Evolutionary conservation across 2,888 invertebrate genomes (phyloP).

Genomic region (Syritta pipiens): DNA sequence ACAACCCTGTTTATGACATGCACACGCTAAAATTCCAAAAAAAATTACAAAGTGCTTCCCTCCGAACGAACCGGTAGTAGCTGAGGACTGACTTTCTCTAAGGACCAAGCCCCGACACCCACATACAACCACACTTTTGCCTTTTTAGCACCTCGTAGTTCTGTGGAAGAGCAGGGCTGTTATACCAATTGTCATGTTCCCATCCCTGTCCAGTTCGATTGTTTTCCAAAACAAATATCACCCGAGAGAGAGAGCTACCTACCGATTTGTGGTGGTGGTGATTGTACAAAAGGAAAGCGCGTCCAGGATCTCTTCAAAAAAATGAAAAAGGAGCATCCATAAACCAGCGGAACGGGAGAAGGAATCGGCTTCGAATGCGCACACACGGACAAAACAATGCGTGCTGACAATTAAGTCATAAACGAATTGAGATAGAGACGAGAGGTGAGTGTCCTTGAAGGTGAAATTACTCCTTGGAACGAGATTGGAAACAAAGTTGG

Average conservation of each 20-base stretch:
- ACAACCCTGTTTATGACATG: constrained; percentile 47
- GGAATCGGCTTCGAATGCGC: constrained; percentile 6
- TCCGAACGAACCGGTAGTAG: constrained; percentile 32
- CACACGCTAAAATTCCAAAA: constrained; percentile 58
- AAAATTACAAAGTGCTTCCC: too few species aligned
- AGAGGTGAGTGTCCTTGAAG: constrained; percentile 46
- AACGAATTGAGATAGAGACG: constrained; percentile 44
- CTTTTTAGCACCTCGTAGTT: constrained; percentile 62
- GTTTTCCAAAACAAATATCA: constrained; percentile 63
- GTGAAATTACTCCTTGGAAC: constrained; percentile 26
- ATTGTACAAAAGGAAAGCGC: constrained; percentile 19
- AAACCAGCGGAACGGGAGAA: constrained; percentile 1
- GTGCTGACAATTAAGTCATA: constrained; percentile 60
- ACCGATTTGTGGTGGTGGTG: constrained; percentile 51
- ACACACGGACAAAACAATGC: constrained; percentile 31
- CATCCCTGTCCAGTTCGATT: constrained; percentile 33
- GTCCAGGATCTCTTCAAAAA: background rate
- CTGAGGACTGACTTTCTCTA: constrained; percentile 13
- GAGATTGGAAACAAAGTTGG: background rate
- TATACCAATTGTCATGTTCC: constrained; percentile 13
- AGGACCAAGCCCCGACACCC: constrained; percentile 26
- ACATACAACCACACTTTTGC: constrained; percentile 3
- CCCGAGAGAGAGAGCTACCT: constrained; percentile 61
- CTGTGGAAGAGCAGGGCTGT: constrained; percentile 40
- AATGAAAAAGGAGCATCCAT: too few species aligned